Base-by-base conservation (phyloP, 2,113 vertebrate genomes). In the Engraulis encrasicolus region DNA sequence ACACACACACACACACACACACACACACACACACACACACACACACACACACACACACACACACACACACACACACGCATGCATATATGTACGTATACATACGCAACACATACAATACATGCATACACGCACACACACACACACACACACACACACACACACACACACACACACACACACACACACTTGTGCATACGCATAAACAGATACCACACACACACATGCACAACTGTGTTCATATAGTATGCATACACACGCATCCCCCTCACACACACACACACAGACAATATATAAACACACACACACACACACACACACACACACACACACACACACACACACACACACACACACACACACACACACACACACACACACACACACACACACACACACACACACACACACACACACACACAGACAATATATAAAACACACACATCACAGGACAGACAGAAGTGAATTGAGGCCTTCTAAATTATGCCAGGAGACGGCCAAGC, bases 311-410 rank as follows among this genome's bases (percentile, higher is more conserved):
- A 45, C 90, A 87, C 34, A 78, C 34, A 52, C n/a, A 78, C 79
- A 80, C 17, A 45, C 85, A 85, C 79, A 85, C 79, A 86, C 38
- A 83, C 66, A 85, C 37, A 82, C 38, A 88, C 81, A 84, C 50
- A 81, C 66, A 84, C 49, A 37, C 36, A 84, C 20, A 81, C 58
- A 48, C 79, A 52, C 52, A 81, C 61, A 71, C 82, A 74, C 74
- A 52, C 52, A 66, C 92, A 87, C 91, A 91, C 89, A 89, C 90
- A 82, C 85, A n/a, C n/a, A n/a, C n/a, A n/a, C n/a, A 27, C 87
- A 88, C 6, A 17, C 81, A 49, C 12, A 45, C 15, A 27, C n/a
- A 48, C 38, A 74, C 38, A n/a, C 54, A 31, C 50, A 40, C n/a
- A 19, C 19, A 37, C 49, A 79, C 82, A 71, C 85, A 83, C 52